Base-by-base conservation (phyloP, 2,113 vertebrate species). In the Fregetta grallaria region DNA sequence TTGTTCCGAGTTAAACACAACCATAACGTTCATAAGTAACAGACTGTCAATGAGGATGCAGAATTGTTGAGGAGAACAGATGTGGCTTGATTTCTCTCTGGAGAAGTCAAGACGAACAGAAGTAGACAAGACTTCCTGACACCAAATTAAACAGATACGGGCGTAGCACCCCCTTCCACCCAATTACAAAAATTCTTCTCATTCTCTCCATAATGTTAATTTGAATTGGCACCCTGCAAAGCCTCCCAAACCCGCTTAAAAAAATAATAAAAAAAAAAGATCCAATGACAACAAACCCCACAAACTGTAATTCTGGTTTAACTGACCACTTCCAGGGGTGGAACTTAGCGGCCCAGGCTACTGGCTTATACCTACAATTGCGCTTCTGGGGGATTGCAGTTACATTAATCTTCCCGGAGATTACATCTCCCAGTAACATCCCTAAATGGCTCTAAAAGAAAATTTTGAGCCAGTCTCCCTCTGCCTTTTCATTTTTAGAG, bases 381-480 rank as follows among this genome's bases (percentile, higher is more conserved):
- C 90, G 79, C 81, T 88, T 86, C 84, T 90, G 87, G 70, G 88
- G 90, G 81, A 95, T 30, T 95, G 91, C 95, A 88, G 92, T 65
- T 94, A 91, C 83, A 88, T 94, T 96, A 93, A 95, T 96, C 92
- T 96, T 96, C 50, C 76, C 21, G 89, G 67, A 95, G 94, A 93
- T 92, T 91, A 93, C 72, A 91, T 91, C 73, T 92, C 81, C 84
- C 66, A 70, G 84, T 75, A 92, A 67, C 89, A 68, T 86, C 93
- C 83, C 91, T 91, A 86, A 79, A 94, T 49, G 87, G 93, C 79
- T 93, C 42, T 70, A 56, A 95, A 81, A 78, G 55, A 88, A 86
- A 92, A 88, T 74, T 91, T 77, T 9, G 53, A 83, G 66, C 45
- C 56, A 38, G 77, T 74, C 81, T 92, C 50, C 63, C 87, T 78